Conservation (phyloP, 2,797 vertebrate species). For the Acomys russatus region DNA sequence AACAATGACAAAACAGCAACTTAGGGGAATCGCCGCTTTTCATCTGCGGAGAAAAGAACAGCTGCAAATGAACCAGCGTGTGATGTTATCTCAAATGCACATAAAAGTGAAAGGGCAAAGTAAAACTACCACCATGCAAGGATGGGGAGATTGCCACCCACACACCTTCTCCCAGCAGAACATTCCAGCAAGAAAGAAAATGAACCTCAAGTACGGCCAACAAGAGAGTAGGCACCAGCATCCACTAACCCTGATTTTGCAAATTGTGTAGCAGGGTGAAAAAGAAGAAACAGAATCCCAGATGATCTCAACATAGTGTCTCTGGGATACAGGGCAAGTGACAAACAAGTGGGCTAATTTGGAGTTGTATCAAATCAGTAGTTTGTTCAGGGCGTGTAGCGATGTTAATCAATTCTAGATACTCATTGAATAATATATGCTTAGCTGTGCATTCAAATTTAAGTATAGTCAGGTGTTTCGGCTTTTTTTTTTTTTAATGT, state of each 20-base stretch:
- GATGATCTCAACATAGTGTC: background rate
- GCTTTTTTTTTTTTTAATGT: background rate
- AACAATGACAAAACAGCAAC: background rate
- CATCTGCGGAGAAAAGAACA: background rate
- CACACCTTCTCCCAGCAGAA: background rate
- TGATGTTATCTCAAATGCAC: background rate
- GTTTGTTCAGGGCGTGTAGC: background rate
- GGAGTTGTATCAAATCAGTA: constrained; percentile 29
- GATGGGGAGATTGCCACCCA: background rate
- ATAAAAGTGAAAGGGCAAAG: constrained; percentile 40
- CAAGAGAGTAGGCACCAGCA: background rate
- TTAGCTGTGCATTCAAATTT: constrained; percentile 33
- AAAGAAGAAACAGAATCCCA: background rate
- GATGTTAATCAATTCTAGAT: background rate
- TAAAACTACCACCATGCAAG: background rate
- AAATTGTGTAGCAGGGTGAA: background rate
- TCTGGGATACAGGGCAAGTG: background rate
- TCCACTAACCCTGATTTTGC: background rate
- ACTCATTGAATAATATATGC: background rate
- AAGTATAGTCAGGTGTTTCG: background rate
- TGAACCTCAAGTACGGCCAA: background rate
- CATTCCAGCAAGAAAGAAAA: background rate
- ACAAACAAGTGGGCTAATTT: background rate
- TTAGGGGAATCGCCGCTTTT: constrained; percentile 43
- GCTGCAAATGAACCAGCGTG: constrained; percentile 20